Evolutionary conservation across 2,797 vertebrate genomes (phyloP), one percentile per base, ranked within the genome.

Genomic region (Artibeus lituratus): DNA sequence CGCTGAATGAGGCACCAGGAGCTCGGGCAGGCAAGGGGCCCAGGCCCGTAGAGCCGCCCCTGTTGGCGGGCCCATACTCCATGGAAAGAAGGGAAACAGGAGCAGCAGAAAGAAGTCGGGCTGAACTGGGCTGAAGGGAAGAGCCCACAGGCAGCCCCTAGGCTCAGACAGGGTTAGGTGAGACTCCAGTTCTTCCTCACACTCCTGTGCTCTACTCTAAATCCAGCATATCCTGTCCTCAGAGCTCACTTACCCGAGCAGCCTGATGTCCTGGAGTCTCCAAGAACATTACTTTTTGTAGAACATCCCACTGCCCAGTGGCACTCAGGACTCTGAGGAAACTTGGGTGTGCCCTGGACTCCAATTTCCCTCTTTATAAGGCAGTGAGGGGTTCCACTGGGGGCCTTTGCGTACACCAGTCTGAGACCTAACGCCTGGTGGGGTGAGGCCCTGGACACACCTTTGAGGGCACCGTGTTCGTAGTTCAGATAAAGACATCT

Each of bases 161-260:
- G 70, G 73, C 53, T 29, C 22, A 47, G 29, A 29, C 22, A 78
- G 37, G n/a, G 22, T 7, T 9, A 42, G 67, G 32, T 10, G 35
- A 29, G 47, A 47, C 42, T 53, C 18, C 12, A 5, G 1, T 18
- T 49, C 53, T 35, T 0, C 0, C 12, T 47, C 22, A 49, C 2
- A 8, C 22, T 69, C 35, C 35, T 70, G 2, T 9, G 22, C 15
- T 70, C 62, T 18, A 1, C 55, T n/a, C 29, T 2, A 47, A 76
- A 37, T 32, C 35, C 59, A 35, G 18, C 2, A 0, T 0, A 16
- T 24, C 57, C 44, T 9, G 11, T 15, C 37, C 24, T 90, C 47
- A 2, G 57, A 53, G 35, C 37, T 90, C 21, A 8, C 57, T 59
- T 15, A 5, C 32, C 42, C 29, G 35, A 29, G 29, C 29, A 35